A percentile compares a stretch with the other conserved stretches of the same genome.
phyloP scores from a whole-genome alignment of 64 coral and sea anemone genomes.

The Platygyra sinensis region DNA sequence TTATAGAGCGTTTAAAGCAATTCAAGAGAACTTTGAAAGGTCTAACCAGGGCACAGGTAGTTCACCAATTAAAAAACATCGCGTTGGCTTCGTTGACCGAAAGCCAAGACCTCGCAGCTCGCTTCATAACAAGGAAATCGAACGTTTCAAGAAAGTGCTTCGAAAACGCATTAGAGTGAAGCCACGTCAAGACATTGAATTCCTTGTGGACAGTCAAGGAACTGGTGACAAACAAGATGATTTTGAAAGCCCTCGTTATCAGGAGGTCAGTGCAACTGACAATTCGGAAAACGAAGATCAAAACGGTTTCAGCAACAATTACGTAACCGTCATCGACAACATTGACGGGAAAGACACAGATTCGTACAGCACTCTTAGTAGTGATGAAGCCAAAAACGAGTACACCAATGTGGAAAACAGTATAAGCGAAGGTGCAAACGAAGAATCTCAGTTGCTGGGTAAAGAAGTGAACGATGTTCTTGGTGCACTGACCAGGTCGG shows the following conservation, averaged over 20 bases:
- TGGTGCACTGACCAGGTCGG: conserved; percentile 10
- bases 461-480: conserved; percentile 24
- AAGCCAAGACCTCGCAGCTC: neutral
- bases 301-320: conserved; percentile 11
- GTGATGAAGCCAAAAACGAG: conserved; percentile 15
- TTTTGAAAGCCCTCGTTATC: conserved; percentile 5
- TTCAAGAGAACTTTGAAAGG: neutral
- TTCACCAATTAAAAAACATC: no score
- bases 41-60: neutral
- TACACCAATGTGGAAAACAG: conserved; percentile 40
- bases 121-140: neutral
- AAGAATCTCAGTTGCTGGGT: conserved; percentile 15
- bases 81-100: neutral
- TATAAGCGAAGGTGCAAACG: conserved; percentile 22
- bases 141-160: neutral
- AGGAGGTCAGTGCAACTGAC: neutral
- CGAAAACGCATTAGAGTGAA: neutral
- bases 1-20: neutral
- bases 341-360: conserved; percentile 37
- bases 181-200: conserved; percentile 42
- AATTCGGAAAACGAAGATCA: neutral
- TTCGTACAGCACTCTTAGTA: conserved; percentile 10
- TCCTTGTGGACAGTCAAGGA: conserved; percentile 6
- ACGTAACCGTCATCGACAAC: conserved; percentile 32
- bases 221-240: neutral